A percentile compares a stretch with the other conserved stretches of the same genome.
phyloP scores from a whole-genome alignment of 1,140 invertebrate species.

The Melitaea cinxia region DNA sequence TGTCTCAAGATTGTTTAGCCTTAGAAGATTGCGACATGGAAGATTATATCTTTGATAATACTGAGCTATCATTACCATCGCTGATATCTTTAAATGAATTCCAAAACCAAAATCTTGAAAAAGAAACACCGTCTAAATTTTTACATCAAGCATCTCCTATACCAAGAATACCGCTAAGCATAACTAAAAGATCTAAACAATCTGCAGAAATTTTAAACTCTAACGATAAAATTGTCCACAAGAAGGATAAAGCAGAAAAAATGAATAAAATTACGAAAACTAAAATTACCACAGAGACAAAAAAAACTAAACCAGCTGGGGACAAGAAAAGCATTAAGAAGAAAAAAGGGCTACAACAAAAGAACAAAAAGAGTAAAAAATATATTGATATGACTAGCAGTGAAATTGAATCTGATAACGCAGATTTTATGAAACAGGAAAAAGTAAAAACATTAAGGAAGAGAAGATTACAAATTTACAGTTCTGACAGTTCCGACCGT shows the following conservation, averaged over 20 bases:
- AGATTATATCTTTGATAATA: constrained; percentile 34
- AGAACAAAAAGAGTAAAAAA: constrained; percentile 35
- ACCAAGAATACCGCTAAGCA: constrained; percentile 42
- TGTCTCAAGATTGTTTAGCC: constrained; percentile 42
- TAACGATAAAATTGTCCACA: constrained; percentile 40
- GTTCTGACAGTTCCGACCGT: too few species aligned
- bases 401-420: constrained; percentile 11
- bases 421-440: constrained; percentile 17
- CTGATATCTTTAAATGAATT: constrained; percentile 42
- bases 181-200: constrained; percentile 42
- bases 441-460: constrained; percentile 8
- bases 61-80: constrained; percentile 37
- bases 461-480: background rate
- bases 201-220: constrained; percentile 48
- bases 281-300: constrained; percentile 30
- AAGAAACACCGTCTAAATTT: constrained; percentile 51
- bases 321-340: constrained; percentile 31
- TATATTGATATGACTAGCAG: constrained; percentile 17
- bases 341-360: constrained; percentile 31
- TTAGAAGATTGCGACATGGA: constrained; percentile 31
- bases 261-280: constrained; percentile 30
- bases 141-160: constrained; percentile 42
- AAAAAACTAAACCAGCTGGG: constrained; percentile 36
- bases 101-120: constrained; percentile 38
- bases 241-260: constrained; percentile 6